phyloP scores from a whole-genome alignment of 2,888 invertebrate species.

The Chymomyza fuscimana region DNA sequence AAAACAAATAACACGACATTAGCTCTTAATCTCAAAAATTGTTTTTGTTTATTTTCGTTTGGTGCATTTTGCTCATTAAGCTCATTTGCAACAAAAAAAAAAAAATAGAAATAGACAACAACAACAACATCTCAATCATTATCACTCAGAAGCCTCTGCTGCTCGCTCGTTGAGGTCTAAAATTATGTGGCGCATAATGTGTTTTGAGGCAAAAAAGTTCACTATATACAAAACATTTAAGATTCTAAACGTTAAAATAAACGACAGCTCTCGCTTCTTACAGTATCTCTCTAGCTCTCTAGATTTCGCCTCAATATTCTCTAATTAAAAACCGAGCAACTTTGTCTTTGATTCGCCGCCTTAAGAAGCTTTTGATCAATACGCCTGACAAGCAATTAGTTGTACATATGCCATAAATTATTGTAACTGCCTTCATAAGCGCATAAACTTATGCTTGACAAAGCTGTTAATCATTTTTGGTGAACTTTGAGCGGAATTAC shows the following conservation, averaged over 20 bases:
- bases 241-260: not conserved
- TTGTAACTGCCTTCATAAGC: constrained; percentile 13
- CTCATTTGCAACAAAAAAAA: constrained; percentile 34
- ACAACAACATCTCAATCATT: constrained; percentile 25
- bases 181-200: constrained; percentile 30
- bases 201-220: constrained; percentile 3
- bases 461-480: constrained; percentile 52
- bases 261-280: not conserved
- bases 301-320: not conserved
- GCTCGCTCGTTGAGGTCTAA: constrained; percentile 24
- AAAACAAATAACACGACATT: not conserved
- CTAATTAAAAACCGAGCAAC: constrained; percentile 50
- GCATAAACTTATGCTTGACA: constrained; percentile 20
- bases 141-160: not conserved
- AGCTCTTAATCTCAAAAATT: constrained; percentile 59
- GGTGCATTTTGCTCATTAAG: constrained; percentile 52
- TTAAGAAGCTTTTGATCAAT: constrained; percentile 57
- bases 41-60: constrained; percentile 64
- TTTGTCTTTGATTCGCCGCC: constrained; percentile 60
- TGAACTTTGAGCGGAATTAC: constrained; percentile 46
- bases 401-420: constrained; percentile 39
- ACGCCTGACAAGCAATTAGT: constrained; percentile 64
- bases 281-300: constrained; percentile 16
- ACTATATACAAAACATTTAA: not conserved
- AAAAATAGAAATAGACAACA: constrained; percentile 33